Conservation (phyloP, 2,797 vertebrate genomes). For the Botia almorhae region DNA sequence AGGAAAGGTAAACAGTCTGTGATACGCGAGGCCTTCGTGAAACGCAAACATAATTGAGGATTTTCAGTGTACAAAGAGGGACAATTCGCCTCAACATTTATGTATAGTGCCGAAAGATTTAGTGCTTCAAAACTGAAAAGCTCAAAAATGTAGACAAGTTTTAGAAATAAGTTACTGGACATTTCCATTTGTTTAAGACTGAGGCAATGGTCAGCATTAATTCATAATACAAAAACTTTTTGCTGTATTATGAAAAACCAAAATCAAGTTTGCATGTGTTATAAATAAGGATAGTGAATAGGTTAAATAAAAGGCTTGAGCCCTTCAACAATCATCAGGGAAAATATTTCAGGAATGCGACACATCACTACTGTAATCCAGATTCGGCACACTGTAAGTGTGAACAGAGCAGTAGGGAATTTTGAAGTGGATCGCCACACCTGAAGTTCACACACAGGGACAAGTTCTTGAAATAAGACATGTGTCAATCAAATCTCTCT, state of each 20-base stretch:
- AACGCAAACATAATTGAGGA: constrained; percentile 46
- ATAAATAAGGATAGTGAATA: constrained; percentile 35
- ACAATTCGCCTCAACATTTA: constrained; percentile 47
- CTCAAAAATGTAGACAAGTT: constrained; percentile 25
- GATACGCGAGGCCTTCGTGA: constrained; percentile 56
- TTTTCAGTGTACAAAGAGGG: constrained; percentile 45
- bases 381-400: constrained; percentile 33
- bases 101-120: constrained; percentile 45
- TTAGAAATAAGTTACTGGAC: constrained; percentile 21
- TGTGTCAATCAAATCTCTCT: constrained; percentile 40
- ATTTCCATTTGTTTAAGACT: constrained; percentile 7
- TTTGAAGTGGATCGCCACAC: constrained; percentile 5
- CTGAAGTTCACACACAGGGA: constrained; percentile 31
- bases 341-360: constrained; percentile 38
- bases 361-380: constrained; percentile 35
- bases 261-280: constrained; percentile 37
- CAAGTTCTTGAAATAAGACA: constrained; percentile 28
- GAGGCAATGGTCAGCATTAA: constrained; percentile 17
- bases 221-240: neutral
- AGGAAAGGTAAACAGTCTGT: constrained; percentile 33
- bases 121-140: constrained; percentile 32
- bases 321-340: constrained; percentile 53
- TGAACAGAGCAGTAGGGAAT: neutral
- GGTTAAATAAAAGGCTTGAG: constrained; percentile 9
- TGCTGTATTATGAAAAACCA: constrained; percentile 16